A percentile compares a stretch with the other conserved stretches of the same genome.
Evolutionary conservation across 2,113 vertebrate species (phyloP).

Genomic region (Alligator mississippiensis): DNA sequence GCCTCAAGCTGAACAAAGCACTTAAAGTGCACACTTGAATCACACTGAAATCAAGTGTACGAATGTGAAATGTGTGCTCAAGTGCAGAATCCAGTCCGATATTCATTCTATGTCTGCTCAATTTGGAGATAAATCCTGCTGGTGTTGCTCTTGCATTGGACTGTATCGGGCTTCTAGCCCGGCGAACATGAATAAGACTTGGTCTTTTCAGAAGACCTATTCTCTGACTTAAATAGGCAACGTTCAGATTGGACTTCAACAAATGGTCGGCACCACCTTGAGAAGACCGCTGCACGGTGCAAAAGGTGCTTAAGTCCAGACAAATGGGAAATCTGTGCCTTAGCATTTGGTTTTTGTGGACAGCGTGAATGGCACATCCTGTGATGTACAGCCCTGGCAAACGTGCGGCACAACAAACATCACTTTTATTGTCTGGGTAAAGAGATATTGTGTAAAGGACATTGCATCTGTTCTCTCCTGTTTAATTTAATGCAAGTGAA

Average conservation of each 20-base stretch:
- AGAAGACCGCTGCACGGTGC: not conserved
- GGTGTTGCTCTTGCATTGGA: fast-evolving
- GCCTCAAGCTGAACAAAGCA: not conserved
- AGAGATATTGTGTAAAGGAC: conserved; percentile 61
- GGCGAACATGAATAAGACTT: fast-evolving
- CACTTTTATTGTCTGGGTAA: conserved; percentile 49
- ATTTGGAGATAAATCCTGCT: conserved; percentile 4
- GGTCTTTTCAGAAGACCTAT: not conserved
- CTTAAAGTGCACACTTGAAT: not conserved
- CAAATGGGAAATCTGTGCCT: conserved; percentile 27
- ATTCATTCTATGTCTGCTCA: conserved; percentile 11
- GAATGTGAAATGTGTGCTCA: not conserved
- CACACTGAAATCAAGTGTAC: conserved; percentile 16
- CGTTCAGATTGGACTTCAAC: not conserved
- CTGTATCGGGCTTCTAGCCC: not conserved
- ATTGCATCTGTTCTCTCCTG: conserved; percentile 57
- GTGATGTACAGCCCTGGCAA: conserved; percentile 61
- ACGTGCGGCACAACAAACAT: conserved; percentile 63
- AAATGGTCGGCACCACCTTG: not conserved
- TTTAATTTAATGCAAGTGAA: conserved; percentile 70
- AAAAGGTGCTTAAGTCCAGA: conserved; percentile 3
- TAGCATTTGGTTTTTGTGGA: not conserved
- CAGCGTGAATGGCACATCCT: conserved; percentile 35
- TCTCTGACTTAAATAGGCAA: not conserved
- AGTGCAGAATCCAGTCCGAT: conserved; percentile 4